Evolutionary conservation across 2,888 invertebrate genomes (phyloP), one percentile per base, ranked within the genome.

Genomic region (Lottia gigantea): DNA sequence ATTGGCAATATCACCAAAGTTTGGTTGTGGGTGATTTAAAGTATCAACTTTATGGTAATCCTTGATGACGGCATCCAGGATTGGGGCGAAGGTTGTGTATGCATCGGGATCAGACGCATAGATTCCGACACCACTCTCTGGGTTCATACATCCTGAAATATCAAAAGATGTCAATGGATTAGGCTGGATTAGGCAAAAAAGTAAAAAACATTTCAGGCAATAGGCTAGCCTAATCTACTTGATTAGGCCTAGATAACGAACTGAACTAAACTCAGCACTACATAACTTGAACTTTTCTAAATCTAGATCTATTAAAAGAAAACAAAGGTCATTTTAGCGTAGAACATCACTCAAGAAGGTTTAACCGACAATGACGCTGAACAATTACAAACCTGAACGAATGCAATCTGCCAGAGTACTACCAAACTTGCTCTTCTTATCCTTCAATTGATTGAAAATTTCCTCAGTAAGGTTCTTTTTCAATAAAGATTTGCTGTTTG

Each of bases 91-190:
- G 72, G 94, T 92, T 83, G 94, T 93, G 92, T 98, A 98, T 70
- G 97, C 90, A 90, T 98, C 97, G 78, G 97, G 97, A 89, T 98
- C 98, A 71, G 96, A 96, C 75, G 97, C 98, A 89, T 97, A 97
- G 91, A 97, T 95, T 89, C 96, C 95, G 1, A 79, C 77, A 62
- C 77, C 76, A 47, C 77, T 77, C 64, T 77, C 76, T 15, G 71
- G 70, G 62, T 79, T 79, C 62, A 72, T 71, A 47, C 75, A 76
- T 65, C 78, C 78, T 78, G 74, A 45, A 70, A n/a, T n/a, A n/a
- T n/a, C n/a, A n/a, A 66, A 25, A 11, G 55, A 61, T 16, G 4
- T 19, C 45, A 14, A 40, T n/a, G n/a, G 46, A 31, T 31, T 31
- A 31, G 31, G 31, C 2, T 31, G 6, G 31, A n/a, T n/a, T n/a